Percentiles rank a stretch among this genome's conserved stretches.
Conservation (phyloP, 2,888 invertebrate genomes). For the Lapara coniferarum region DNA sequence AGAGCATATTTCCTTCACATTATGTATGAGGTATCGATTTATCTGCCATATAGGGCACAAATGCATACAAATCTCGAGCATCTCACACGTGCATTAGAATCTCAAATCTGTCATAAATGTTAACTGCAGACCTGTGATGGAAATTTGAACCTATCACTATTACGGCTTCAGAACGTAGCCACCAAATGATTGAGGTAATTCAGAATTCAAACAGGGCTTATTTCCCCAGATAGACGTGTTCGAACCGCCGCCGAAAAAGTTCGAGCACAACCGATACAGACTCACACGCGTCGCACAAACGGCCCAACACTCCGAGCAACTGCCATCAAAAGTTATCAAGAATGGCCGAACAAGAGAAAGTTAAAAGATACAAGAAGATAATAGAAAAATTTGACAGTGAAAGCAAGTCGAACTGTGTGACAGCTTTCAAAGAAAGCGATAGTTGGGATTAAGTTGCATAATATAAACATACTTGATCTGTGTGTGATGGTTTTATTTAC, state of each 20-base stretch:
- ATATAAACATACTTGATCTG: constrained; percentile 1
- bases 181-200: not conserved
- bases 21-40: no score
- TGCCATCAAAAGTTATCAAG: no score
- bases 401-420: constrained; percentile 42
- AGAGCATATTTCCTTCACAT: no score
- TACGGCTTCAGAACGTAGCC: no score
- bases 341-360: not conserved
- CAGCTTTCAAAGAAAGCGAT: constrained; percentile 55
- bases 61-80: no score
- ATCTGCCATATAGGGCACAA: no score
- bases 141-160: no score
- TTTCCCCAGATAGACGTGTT: not conserved
- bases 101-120: no score
- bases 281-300: not conserved
- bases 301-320: not conserved
- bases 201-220: not conserved
- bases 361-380: constrained; percentile 4
- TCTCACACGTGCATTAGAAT: no score
- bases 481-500: constrained; percentile 4
- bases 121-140: no score
- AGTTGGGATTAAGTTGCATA: constrained; percentile 50
- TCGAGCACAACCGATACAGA: not conserved
- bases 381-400: constrained; percentile 27
- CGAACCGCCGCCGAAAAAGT: constrained; percentile 7